Conservation (phyloP, 2,797 vertebrate genomes). For the Acestrorhynchus altus region DNA sequence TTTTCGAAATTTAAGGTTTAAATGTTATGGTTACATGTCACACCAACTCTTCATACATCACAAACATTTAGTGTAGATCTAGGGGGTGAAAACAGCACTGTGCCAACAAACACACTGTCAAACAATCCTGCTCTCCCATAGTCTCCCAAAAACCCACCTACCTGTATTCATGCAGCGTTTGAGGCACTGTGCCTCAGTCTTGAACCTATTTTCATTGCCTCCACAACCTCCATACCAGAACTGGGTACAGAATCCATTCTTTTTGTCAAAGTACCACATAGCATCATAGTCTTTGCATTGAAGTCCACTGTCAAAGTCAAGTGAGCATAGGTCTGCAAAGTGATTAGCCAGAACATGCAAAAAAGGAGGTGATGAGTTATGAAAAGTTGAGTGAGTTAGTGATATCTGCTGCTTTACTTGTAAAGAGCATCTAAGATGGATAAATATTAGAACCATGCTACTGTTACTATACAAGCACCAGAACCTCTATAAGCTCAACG, state of each 20-base stretch:
- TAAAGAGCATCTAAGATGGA: constrained; percentile 26
- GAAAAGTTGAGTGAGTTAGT: constrained; percentile 61
- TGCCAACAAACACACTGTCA: background rate
- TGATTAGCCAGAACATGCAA: constrained; percentile 78
- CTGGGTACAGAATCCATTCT: constrained; percentile 84
- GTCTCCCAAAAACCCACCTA: constrained; percentile 66
- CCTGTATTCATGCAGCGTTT: constrained; percentile 79
- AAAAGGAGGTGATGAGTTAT: constrained; percentile 62
- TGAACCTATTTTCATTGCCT: constrained; percentile 88
- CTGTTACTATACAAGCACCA: background rate
- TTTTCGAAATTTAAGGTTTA: too few species aligned
- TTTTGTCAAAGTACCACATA: constrained; percentile 90
- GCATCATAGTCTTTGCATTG: constrained; percentile 87
- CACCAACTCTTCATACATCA: too few species aligned
- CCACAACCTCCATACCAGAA: constrained; percentile 87
- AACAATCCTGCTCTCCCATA: background rate
- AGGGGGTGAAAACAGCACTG: too few species aligned
- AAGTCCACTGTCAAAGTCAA: constrained; percentile 85
- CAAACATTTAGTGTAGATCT: too few species aligned
- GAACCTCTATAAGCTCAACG: too few species aligned
- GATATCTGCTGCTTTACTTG: constrained; percentile 57
- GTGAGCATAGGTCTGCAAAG: constrained; percentile 84
- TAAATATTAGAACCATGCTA: constrained; percentile 7
- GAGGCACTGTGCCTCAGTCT: constrained; percentile 82
- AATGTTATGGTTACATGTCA: too few species aligned